Percentiles rank a stretch among this genome's conserved stretches.
phyloP scores from a whole-genome alignment of 2,113 vertebrate species.

The Oncorhynchus gorbuscha region DNA sequence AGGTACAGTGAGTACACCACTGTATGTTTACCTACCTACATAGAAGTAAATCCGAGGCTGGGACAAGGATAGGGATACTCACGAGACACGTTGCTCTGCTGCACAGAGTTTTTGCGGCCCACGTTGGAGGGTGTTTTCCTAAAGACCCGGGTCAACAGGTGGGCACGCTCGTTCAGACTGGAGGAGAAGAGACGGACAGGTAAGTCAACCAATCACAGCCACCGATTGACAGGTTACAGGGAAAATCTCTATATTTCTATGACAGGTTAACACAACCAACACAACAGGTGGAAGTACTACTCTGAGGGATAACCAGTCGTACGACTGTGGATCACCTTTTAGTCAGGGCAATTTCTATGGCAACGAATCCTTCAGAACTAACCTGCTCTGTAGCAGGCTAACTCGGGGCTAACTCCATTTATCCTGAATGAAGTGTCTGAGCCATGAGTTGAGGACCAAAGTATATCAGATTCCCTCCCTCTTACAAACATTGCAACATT shows the following conservation, averaged over 20 bases:
- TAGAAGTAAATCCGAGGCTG: not conserved
- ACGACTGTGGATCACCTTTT: no score
- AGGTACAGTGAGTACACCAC: not conserved
- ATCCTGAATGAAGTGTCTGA: no score
- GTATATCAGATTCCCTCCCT: not conserved
- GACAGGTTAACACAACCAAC: constrained; percentile 5
- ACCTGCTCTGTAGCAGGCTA: no score
- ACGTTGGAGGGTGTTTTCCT: constrained; percentile 93
- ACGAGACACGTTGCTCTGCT: constrained; percentile 89
- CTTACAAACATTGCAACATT: no score
- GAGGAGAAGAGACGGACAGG: constrained; percentile 32
- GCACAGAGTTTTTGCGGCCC: constrained; percentile 88
- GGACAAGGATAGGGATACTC: constrained; percentile 70
- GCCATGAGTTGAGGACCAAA: not conserved
- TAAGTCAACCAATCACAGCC: constrained; percentile 27
- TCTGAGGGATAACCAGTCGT: not conserved
- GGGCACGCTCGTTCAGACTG: constrained; percentile 97
- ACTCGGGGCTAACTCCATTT: no score
- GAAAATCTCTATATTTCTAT: constrained; percentile 4
- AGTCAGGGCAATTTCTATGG: no score
- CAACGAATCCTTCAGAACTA: no score
- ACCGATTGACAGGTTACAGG: not conserved
- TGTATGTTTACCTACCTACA: not conserved
- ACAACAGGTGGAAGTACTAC: not conserved
- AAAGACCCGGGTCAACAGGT: constrained; percentile 93